Evolutionary conservation across 53 echinoderm and acorn worm species (phyloP), one percentile per base, ranked within the genome.

Genomic region (Zoroaster sp.): DNA sequence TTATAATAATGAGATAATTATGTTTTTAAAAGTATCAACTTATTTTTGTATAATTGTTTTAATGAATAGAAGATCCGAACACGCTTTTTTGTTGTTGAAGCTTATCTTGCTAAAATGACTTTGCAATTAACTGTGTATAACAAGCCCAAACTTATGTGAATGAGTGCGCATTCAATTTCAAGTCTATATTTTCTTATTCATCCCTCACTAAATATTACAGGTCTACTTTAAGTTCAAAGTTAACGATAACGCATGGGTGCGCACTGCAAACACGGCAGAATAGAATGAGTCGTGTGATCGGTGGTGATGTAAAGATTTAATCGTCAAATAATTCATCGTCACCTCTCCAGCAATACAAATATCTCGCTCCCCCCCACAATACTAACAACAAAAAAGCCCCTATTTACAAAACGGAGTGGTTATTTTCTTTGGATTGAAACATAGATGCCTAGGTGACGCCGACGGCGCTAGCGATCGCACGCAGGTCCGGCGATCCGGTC

Each of bases 401-500:
- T 85, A 85, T 85, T 85, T 85, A 85, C 71, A 85, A 70, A 85
- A 34, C 39, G 85, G 34, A 70, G 85, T 71, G 69, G 85, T 85
- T 85, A 70, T 85, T 83, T 83, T 83, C 70, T 17, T 83, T 70
- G 70, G 69, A 10, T 15, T 69, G 71, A 46, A 71, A 70, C 83
- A 15, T 49, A 85, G 85, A 69, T 70, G 45, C 71, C 47, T 33
- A 5, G 85, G 30, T 44, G 85, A 12, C 85, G 85, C 69, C 32
- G 35, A 69, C 52, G 85, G 51, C 49, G 47, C n/a, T 69, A 8
- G 35, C 23, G 14, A 40, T 85, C n/a, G 71, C 85, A 85, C 85
- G 85, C 85, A 85, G 71, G 70, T 70, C 71, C n/a, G 8, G 18
- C 52, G n/a, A 70, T 45, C 42, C 69, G 70, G 36, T 47, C 17